These are phyloP conservation scores for Imbricaverruca yamaguchii DNA, from an alignment of 2,888 invertebrate species.

Conservation along the genomic window DNA sequence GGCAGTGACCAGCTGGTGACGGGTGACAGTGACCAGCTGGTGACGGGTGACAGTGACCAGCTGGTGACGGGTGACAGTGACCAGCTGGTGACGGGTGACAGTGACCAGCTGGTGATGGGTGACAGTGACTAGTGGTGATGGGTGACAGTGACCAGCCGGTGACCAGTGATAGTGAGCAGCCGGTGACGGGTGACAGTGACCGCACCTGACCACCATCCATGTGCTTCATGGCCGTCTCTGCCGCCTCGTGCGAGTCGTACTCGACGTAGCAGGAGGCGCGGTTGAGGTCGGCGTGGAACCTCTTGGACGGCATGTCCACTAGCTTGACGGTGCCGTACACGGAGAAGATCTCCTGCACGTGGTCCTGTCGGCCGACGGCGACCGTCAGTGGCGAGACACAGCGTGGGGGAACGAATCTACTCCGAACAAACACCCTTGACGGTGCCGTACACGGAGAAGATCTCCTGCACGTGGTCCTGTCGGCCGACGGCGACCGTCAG, in stretches of 20 bases:
- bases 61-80: too few relatives aligned
- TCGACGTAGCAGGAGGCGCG: slow-evolving; percentile 94
- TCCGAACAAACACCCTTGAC: slow-evolving; percentile 58
- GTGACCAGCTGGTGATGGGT: neutral
- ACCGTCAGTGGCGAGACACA: too few relatives aligned
- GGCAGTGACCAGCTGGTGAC: neutral
- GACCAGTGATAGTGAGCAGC: too few relatives aligned
- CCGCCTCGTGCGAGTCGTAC: slow-evolving; percentile 85
- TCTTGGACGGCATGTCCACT: slow-evolving; percentile 68
- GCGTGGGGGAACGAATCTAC: too few relatives aligned
- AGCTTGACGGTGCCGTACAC: slow-evolving; percentile 75
- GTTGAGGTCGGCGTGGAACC: slow-evolving; percentile 78
- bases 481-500: too few relatives aligned
- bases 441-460: slow-evolving; percentile 78
- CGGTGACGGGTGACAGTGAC: too few relatives aligned
- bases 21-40: too few relatives aligned
- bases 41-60: neutral
- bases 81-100: too few relatives aligned
- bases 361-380: slow-evolving; percentile 45
- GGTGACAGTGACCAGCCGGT: neutral
- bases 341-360: slow-evolving; percentile 84
- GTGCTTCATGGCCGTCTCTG: slow-evolving; percentile 97
- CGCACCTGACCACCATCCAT: slow-evolving; percentile 82
- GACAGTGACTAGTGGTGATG: too few relatives aligned
- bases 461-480: slow-evolving; percentile 70